Percentiles rank a stretch among this genome's conserved stretches.
Conservation (phyloP, 2,888 invertebrate genomes). For the Lasioglossum leucozonium region DNA sequence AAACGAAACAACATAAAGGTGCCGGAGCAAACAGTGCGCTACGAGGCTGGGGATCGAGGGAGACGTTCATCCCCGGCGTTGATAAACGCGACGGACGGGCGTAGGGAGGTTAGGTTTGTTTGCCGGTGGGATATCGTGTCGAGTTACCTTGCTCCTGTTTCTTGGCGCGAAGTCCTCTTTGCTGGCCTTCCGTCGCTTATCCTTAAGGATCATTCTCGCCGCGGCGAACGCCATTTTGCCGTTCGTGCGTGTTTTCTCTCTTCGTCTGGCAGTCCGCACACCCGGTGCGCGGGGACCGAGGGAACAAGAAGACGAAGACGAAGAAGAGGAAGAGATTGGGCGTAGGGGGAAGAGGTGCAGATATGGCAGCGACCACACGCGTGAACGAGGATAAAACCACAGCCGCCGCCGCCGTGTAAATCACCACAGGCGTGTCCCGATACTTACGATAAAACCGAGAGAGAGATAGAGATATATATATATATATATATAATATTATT, state of each 20-base stretch:
- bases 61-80: neutral
- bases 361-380: conserved; percentile 17
- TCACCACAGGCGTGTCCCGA: conserved; percentile 12
- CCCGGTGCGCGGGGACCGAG: conserved; percentile 1
- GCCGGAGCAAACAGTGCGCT: neutral
- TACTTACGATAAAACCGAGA: conserved; percentile 17
- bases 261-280: conserved; percentile 2
- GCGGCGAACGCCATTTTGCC: conserved; percentile 92
- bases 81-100: conserved; percentile 6
- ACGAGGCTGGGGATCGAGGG: neutral
- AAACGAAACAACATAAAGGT: neutral
- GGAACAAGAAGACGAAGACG: conserved; percentile 1
- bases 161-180: conserved; percentile 92
- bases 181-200: conserved; percentile 92
- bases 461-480: no score
- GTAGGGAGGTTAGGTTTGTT: neutral
- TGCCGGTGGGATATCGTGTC: conserved; percentile 6
- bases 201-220: conserved; percentile 93
- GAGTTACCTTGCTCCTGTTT: conserved; percentile 92
- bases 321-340: neutral
- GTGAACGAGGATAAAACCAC: conserved; percentile 33
- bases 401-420: conserved; percentile 32
- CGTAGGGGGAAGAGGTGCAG: neutral
- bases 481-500: no score
- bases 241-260: conserved; percentile 23